Evolutionary conservation across 1,140 invertebrate genomes (phyloP).

Genomic region (Pachyrhynchus sulphureomaculatus): DNA sequence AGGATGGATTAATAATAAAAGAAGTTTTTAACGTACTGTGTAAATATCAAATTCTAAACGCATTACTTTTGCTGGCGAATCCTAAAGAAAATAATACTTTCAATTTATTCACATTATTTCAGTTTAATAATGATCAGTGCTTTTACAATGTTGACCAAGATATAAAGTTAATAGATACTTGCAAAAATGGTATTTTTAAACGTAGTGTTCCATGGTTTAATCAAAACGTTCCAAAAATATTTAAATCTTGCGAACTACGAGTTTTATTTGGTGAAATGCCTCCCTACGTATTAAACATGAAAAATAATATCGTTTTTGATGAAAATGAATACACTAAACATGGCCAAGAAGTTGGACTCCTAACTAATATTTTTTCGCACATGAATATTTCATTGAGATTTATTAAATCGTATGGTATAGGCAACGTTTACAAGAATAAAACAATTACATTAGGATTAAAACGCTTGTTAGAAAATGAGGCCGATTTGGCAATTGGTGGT

Average conservation of each 20-base stretch:
- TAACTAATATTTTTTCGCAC: background rate
- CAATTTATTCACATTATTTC: conserved; percentile 36
- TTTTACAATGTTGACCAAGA: conserved; percentile 12
- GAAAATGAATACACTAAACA: background rate
- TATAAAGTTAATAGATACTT: background rate
- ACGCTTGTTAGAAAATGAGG: background rate
- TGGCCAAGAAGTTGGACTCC: background rate
- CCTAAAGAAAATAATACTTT: conserved; percentile 8
- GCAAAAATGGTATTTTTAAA: background rate
- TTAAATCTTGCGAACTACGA: conserved; percentile 31
- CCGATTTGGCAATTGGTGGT: background rate
- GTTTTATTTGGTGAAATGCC: conserved; percentile 25
- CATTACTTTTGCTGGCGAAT: conserved; percentile 16
- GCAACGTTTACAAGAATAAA: background rate
- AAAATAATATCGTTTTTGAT: background rate
- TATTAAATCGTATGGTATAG: background rate
- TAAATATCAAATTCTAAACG: conserved; percentile 21
- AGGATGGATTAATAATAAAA: background rate
- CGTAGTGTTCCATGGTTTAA: background rate
- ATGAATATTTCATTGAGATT: conserved; percentile 2
- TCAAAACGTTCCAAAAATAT: conserved; percentile 34
- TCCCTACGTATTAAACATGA: conserved; percentile 26
- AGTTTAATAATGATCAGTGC: conserved; percentile 30
- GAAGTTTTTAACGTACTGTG: conserved; percentile 19
- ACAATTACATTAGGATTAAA: background rate